These are phyloP conservation scores for Chloropsis hardwickii DNA, from an alignment of 2,113 vertebrate species.

Conservation along the genomic window DNA sequence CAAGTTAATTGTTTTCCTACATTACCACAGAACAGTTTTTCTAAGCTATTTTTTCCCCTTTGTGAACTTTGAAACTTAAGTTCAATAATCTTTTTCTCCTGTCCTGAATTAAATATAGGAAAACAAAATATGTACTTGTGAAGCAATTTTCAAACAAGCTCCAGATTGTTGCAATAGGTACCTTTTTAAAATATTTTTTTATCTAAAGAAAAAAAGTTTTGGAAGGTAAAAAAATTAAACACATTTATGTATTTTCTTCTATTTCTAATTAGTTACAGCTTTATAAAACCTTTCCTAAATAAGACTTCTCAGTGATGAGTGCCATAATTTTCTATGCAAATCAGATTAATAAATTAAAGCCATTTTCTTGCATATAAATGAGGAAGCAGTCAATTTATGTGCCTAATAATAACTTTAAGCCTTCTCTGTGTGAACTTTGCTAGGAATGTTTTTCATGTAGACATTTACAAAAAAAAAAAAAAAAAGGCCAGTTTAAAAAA, in stretches of 20 bases:
- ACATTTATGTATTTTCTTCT: not conserved
- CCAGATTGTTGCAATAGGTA: not conserved
- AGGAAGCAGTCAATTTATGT: constrained; percentile 62
- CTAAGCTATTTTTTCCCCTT: not conserved
- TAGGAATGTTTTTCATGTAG: constrained; percentile 53
- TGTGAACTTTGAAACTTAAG: not conserved
- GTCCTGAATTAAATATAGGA: not conserved
- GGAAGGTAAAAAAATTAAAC: not conserved
- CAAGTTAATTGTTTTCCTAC: constrained; percentile 61
- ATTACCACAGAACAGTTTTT: constrained; percentile 6
- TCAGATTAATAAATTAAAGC: constrained; percentile 68
- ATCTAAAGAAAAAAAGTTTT: not conserved
- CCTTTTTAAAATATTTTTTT: not conserved
- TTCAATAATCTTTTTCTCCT: not conserved
- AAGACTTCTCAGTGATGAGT: not conserved
- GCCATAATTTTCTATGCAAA: constrained; percentile 61
- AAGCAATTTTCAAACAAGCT: not conserved
- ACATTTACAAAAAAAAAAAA: constrained; percentile 20
- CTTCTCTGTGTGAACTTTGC: constrained; percentile 36
- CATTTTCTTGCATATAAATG: constrained; percentile 61
- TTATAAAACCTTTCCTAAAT: constrained; percentile 16
- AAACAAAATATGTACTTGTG: not conserved
- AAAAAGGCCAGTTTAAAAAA: not conserved
- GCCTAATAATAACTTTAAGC: constrained; percentile 57
- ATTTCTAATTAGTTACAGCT: not conserved